Base-by-base conservation (phyloP, 2,888 invertebrate genomes). In the Dexiosoma caninum region DNA sequence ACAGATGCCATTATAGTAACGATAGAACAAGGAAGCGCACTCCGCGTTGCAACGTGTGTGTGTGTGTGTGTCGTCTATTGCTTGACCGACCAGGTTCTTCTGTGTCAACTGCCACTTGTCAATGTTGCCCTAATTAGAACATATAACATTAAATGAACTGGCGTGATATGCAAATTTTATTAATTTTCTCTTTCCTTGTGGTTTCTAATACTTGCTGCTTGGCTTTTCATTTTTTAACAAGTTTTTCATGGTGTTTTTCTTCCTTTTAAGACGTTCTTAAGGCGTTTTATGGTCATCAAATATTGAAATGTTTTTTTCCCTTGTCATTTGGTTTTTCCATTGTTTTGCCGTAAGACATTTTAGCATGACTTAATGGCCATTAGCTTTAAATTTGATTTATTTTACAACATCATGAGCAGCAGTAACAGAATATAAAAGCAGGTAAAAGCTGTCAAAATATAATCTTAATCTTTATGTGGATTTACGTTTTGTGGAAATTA, bases 51-150 rank as follows among this genome's bases (percentile, higher is more conserved):
- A n/a, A n/a, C n/a, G n/a, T 57, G 40, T 9, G 12, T 12, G 35
- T 30, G 16, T 12, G 6, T 35, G 35, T 59, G 59, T 3, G 40
- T 30, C 30, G 35, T 40, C 46, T 49, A 57, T 46, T 57, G 55
- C 64, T 57, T 62, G 37, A 9, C 6, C 27, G 6, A n/a, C 21
- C 32, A 51, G 12, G 9, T 66, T 57, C 30, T 12, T 35, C n/a
- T 64, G 2, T 49, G 46, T 4, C 37, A 64, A 64, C 35, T 44
- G 12, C 49, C 23, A 23, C 21, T 64, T 72, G 67, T 72, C 35
- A 51, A 59, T 57, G 57, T 72, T 62, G 53, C 10, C 16, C 37
- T 71, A 37, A 53, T 62, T 69, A 57, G 55, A 69, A 62, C 32
- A 51, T 49, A 9, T 21, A 35, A 35, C 59, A 69, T 55, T 14